phyloP scores from a whole-genome alignment of 2,113 vertebrate species.

The Myxocyprinus asiaticus region DNA sequence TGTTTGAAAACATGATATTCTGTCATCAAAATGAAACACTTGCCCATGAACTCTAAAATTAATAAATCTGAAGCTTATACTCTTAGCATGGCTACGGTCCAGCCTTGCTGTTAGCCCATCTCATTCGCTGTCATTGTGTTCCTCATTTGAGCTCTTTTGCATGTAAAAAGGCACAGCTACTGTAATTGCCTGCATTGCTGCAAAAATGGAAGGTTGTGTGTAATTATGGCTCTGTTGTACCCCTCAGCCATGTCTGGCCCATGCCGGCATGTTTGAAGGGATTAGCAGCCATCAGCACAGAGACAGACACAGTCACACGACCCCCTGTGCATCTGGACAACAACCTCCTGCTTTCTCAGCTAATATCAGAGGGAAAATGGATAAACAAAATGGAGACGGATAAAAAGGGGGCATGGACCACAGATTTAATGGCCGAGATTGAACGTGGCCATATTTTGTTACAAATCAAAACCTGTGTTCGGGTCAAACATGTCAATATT shows the following conservation, averaged over 20 bases:
- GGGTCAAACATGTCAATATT: too few species aligned
- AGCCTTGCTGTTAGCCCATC: neutral
- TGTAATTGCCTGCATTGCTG: conserved; percentile 53
- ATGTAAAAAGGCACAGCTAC: conserved; percentile 46
- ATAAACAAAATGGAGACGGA: neutral
- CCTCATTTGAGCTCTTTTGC: conserved; percentile 44
- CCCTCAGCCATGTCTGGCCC: conserved; percentile 49
- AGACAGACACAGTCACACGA: conserved; percentile 40
- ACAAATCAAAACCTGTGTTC: too few species aligned
- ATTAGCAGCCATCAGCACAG: conserved; percentile 47
- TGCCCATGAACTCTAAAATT: too few species aligned
- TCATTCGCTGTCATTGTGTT: conserved; percentile 26
- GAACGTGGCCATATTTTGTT: too few species aligned
- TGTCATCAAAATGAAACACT: neutral
- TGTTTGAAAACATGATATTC: too few species aligned
- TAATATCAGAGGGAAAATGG: conserved; percentile 9
- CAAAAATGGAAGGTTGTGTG: conserved; percentile 52
- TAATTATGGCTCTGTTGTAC: conserved; percentile 52
- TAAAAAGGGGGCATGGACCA: neutral
- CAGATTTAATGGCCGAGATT: too few species aligned
- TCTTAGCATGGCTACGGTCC: neutral
- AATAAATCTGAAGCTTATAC: neutral
- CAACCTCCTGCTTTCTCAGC: conserved; percentile 11
- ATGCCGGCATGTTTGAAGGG: conserved; percentile 48
- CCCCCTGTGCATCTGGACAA: conserved; percentile 24